Conservation (phyloP, 2,888 invertebrate genomes). For the Himalopsyche tibetana region DNA sequence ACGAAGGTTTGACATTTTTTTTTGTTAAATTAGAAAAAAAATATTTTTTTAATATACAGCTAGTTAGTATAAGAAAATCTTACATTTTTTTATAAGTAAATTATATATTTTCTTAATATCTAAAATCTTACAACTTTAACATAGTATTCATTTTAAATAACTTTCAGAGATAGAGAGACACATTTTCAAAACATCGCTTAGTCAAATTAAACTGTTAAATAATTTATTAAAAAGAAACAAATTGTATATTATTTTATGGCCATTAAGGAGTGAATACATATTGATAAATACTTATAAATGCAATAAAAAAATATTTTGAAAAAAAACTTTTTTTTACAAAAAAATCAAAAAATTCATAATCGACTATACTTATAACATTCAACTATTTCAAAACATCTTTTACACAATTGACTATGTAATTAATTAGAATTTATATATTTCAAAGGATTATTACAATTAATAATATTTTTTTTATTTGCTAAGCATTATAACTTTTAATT, state of each 20-base stretch:
- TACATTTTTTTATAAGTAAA: background rate
- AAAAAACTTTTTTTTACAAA: too few species aligned
- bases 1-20: slow-evolving; percentile 41
- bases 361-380: slow-evolving; percentile 11
- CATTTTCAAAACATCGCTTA: background rate
- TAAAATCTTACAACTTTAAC: slow-evolving; percentile 33
- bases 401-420: slow-evolving; percentile 32
- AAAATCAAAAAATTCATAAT: background rate
- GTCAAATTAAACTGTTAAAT: background rate
- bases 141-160: slow-evolving; percentile 23
- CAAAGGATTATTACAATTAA: background rate
- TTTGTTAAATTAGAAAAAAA: background rate
- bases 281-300: background rate
- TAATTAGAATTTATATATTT: slow-evolving; percentile 14
- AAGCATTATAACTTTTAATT: slow-evolving; percentile 16
- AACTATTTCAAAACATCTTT: slow-evolving; percentile 25
- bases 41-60: background rate
- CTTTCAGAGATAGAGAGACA: background rate
- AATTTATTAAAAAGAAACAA: background rate
- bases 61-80: slow-evolving; percentile 21
- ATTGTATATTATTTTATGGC: background rate
- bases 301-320: background rate
- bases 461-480: background rate
- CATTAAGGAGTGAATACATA: background rate
- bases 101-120: slow-evolving; percentile 24